Base-by-base conservation (phyloP, 2,113 vertebrate genomes). In the Phyllopteryx taeniolatus region DNA sequence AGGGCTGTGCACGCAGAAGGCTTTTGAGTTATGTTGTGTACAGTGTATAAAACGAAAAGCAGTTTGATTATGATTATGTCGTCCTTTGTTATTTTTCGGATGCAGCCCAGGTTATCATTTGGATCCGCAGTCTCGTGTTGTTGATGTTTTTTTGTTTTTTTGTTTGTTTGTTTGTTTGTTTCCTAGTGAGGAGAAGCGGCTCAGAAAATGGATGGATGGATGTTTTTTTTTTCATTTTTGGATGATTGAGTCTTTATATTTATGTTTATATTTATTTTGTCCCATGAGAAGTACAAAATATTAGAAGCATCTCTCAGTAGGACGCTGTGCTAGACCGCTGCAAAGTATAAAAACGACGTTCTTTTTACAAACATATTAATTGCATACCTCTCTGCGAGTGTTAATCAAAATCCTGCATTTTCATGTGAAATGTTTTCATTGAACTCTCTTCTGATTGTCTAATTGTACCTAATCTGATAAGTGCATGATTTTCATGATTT, bases 1-100 rank as follows among this genome's bases (percentile, higher is more conserved):
- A 57, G 76, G 63, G 70, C 61, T 73, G 67, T 73, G 74, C 53
- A 49, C 69, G 77, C 70, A 82, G 56, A 79, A 20, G 68, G 73
- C 14, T 57, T 74, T 67, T 56, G 70, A 12, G 70, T 74, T 75
- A 66, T n/a, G 17, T 27, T 1, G 27, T 27, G 27, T 27, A 27
- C 27, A 27, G 27, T 27, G 27, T 27, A 27, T 27, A 27, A 27
- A 27, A 27, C 27, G 27, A 27, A 27, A 27, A 27, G 27, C 27
- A 27, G 27, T 27, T 27, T 27, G 27, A 27, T 27, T 27, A 27
- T 27, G 27, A 27, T 27, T 27, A 27, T 27, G 27, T 1, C 27
- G 27, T 27, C 27, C 27, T 27, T 27, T 27, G 27, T 27, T 27
- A 1, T 27, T 27, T 27, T 27, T 27, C 27, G 27, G 27, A 27